phyloP scores from a whole-genome alignment of 1,140 invertebrate species.

The Bombyx mandarina region DNA sequence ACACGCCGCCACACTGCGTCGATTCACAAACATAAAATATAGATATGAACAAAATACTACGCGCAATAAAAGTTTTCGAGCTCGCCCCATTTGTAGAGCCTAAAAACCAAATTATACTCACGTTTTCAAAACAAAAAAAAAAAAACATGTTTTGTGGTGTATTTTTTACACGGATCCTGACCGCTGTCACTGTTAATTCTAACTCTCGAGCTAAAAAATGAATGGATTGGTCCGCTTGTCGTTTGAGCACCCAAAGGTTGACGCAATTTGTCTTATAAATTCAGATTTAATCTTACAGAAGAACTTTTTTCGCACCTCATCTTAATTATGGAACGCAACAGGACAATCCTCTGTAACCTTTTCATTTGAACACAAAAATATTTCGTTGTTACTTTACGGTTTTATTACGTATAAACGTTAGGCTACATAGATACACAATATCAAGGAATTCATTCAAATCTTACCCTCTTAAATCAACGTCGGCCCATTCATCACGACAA shows the following conservation, averaged over 20 bases:
- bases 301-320: slow-evolving; percentile 40
- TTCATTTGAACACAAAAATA: background rate
- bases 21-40: slow-evolving; percentile 49
- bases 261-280: slow-evolving; percentile 58
- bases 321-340: slow-evolving; percentile 38
- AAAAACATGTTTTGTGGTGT: slow-evolving; percentile 30
- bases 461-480: slow-evolving; percentile 49
- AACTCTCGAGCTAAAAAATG: slow-evolving; percentile 41
- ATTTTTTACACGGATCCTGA: slow-evolving; percentile 52
- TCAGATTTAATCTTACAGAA: slow-evolving; percentile 42
- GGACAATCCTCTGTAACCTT: slow-evolving; percentile 9
- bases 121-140: slow-evolving; percentile 13
- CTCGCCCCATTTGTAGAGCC: slow-evolving; percentile 22
- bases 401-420: slow-evolving; percentile 40
- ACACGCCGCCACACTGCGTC: slow-evolving; percentile 33
- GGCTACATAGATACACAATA: slow-evolving; percentile 32
- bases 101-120: slow-evolving; percentile 27
- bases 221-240: slow-evolving; percentile 40
- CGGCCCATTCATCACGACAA: slow-evolving; percentile 44
- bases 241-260: slow-evolving; percentile 44
- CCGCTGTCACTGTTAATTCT: slow-evolving; percentile 58
- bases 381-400: slow-evolving; percentile 28
- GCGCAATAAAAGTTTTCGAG: slow-evolving; percentile 45
- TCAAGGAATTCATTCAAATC: slow-evolving; percentile 37
- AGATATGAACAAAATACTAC: slow-evolving; percentile 55